Evolutionary conservation across 2,797 vertebrate species (phyloP).

Genomic region (Sarcoramphus papa): DNA sequence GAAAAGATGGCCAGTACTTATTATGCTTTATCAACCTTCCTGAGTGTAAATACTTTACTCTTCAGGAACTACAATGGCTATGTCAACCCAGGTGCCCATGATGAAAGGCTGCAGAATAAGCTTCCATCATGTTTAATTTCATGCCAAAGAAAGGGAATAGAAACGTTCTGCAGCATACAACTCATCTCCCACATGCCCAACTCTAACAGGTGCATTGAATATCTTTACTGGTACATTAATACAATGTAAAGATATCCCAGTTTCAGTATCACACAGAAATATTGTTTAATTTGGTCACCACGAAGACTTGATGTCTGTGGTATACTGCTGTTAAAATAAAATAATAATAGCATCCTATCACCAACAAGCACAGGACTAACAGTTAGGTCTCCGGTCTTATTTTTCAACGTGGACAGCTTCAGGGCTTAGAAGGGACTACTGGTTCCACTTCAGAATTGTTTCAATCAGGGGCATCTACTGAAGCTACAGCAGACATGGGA

Average conservation of each 20-base stretch:
- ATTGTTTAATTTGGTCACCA: not conserved
- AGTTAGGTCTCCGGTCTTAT: not conserved
- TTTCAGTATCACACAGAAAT: not conserved
- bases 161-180: not conserved
- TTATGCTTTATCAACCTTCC: not conserved
- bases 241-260: not conserved
- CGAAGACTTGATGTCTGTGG: not conserved
- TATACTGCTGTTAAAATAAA: not conserved
- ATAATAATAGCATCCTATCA: not conserved
- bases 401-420: not conserved
- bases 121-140: not conserved
- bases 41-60: not conserved
- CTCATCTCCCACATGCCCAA: not conserved
- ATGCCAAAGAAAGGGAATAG: not conserved
- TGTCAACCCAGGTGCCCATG: not conserved
- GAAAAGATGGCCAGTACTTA: not conserved
- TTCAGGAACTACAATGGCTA: not conserved
- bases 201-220: accelerated
- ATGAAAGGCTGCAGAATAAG: not conserved
- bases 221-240: not conserved
- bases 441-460: not conserved
- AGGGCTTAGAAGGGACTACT: not conserved
- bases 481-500: not conserved
- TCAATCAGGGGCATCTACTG: not conserved
- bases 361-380: not conserved